A percentile compares a stretch with the other conserved stretches of the same genome.
phyloP scores from a whole-genome alignment of 2,797 vertebrate species.

The Syndactyla subalaris region DNA sequence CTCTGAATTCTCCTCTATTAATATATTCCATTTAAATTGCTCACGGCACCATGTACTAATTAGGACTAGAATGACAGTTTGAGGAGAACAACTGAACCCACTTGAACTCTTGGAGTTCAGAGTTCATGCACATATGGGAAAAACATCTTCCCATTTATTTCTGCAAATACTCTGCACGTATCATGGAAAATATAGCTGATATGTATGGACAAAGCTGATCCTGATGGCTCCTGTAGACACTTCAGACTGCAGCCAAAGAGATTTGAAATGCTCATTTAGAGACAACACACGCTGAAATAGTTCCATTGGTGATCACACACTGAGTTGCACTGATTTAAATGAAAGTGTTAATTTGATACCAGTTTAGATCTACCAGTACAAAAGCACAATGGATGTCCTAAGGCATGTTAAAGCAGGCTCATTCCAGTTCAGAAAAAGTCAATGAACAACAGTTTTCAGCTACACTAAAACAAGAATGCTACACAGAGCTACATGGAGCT shows the following conservation, averaged over 20 bases:
- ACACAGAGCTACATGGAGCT: not conserved
- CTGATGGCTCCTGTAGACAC: not conserved
- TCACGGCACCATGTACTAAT: slow-evolving; percentile 46
- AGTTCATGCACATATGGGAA: slow-evolving; percentile 55
- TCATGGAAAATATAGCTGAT: slow-evolving; percentile 53
- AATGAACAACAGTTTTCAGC: not conserved
- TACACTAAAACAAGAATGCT: not conserved
- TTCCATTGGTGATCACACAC: not conserved
- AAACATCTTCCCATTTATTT: slow-evolving; percentile 52
- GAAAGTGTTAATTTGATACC: slow-evolving; percentile 37
- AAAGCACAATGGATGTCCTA: slow-evolving; percentile 3
- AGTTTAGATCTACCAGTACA: not conserved
- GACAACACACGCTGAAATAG: not conserved
- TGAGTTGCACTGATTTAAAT: slow-evolving; percentile 29
- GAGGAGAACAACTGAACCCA: slow-evolving; percentile 56
- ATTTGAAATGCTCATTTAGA: slow-evolving; percentile 31
- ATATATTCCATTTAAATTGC: slow-evolving; percentile 56
- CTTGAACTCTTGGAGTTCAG: slow-evolving; percentile 54
- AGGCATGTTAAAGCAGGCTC: not conserved
- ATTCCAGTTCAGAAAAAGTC: slow-evolving; percentile 10
- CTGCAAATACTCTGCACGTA: slow-evolving; percentile 41
- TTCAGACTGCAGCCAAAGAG: not conserved
- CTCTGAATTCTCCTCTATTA: slow-evolving; percentile 68
- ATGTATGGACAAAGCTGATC: slow-evolving; percentile 16
- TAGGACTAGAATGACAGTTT: slow-evolving; percentile 52